phyloP scores from a whole-genome alignment of 2,888 invertebrate species.

The Andrena praecox region DNA sequence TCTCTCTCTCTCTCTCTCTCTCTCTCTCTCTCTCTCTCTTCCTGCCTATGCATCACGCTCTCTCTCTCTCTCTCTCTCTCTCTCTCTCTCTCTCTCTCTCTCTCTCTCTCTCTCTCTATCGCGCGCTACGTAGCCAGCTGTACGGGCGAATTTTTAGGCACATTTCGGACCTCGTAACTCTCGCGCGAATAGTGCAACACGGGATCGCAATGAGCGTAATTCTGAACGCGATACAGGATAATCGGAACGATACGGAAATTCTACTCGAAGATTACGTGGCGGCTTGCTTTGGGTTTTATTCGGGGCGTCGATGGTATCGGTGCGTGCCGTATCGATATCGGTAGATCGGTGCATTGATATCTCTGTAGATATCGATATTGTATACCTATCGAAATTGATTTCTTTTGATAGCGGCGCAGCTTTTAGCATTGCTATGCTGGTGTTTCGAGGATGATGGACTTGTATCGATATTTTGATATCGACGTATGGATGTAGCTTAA shows the following conservation, averaged over 20 bases:
- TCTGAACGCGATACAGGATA: background rate
- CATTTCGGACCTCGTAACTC: conserved; percentile 1
- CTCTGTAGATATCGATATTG: no score
- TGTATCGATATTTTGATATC: background rate
- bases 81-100: conserved; percentile 18
- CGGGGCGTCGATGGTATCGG: background rate
- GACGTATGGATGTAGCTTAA: background rate
- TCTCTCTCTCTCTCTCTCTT: no score
- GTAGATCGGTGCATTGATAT: background rate
- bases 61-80: conserved; percentile 7
- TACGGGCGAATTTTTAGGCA: conserved; percentile 35
- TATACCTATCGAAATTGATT: no score
- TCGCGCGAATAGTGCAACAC: background rate
- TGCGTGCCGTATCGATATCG: background rate
- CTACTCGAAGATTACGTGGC: background rate
- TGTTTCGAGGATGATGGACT: background rate
- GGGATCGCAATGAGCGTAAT: background rate
- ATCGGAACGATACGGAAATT: background rate
- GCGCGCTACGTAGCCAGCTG: background rate
- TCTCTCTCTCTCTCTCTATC: conserved; percentile 1
- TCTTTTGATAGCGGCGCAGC: no score
- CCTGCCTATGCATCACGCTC: background rate
- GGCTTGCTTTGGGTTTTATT: background rate
- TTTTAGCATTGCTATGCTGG: no score
- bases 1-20: no score